Base-by-base conservation (phyloP, 2,888 invertebrate species). In the Blera fallax region DNA sequence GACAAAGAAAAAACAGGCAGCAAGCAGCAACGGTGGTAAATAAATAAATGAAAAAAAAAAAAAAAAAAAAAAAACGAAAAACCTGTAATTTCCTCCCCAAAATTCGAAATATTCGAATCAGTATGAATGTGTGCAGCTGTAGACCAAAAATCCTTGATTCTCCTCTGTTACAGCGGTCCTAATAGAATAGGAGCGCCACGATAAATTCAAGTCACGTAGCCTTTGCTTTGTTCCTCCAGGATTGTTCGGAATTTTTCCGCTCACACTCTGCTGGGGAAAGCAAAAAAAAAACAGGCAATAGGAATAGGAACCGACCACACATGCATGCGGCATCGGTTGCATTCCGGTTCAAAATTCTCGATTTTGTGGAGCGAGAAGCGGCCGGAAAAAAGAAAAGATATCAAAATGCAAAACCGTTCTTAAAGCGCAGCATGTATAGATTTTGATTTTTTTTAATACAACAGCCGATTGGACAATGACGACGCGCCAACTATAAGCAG, bases 161-260 rank as follows among this genome's bases (percentile, higher is more conserved):
- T 52, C 45, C 50, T 34, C 69, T 43, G 79, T 74, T 84, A 73
- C 64, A 56, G 67, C 79, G 74, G 74, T 80, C 29, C 69, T 84
- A 84, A 84, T 84, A 84, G 84, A 84, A 84, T 84, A 84, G 70
- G 52, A 80, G 65, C n/a, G n/a, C 70, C 64, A 84, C 84, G 70
- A 80, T 84, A 80, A 79, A 84, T 84, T 84, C 84, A 70, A 70
- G 84, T 84, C 84, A 84, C 84, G 84, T 84, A 84, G 8, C 52
- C 48, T 50, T 70, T 74, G 84, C 80, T 80, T 84, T 84, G 84
- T 84, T 84, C 70, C 70, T 43, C 37, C 58, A 58, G 74, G 80
- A 76, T 70, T 80, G 80, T 79, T 80, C 74, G 69, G 70, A 70
- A 84, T 84, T 74, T 64, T 76, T 69, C 65, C 56, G n/a, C 56